Evolutionary conservation across 2,888 invertebrate species (phyloP).

Genomic region (Oconnorella tubifera): DNA sequence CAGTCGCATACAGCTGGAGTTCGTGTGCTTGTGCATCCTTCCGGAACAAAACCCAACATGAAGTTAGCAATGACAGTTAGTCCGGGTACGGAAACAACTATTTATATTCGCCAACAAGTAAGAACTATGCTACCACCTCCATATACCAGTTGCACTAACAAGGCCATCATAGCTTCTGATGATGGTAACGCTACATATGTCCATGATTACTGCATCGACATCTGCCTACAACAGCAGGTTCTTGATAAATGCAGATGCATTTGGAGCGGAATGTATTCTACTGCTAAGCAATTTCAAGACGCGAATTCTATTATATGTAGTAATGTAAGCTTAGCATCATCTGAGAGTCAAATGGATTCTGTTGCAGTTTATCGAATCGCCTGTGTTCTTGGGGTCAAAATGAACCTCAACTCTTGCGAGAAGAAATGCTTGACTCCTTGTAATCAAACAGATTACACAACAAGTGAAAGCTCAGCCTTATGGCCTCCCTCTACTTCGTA

Average conservation of each 20-base stretch:
- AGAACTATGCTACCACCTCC: conserved; percentile 1
- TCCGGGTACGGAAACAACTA: not conserved
- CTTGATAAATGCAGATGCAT: conserved; percentile 3
- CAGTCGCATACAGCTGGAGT: not conserved
- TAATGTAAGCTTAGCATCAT: not conserved
- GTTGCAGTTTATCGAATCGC: too few species aligned
- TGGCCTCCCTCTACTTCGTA: not conserved
- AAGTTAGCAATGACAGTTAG: not conserved
- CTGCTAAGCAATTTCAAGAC: not conserved
- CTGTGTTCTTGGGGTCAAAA: not conserved
- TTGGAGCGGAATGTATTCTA: not conserved
- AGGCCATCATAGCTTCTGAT: not conserved
- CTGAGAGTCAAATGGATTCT: not conserved
- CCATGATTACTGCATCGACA: not conserved
- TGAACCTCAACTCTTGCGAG: not conserved
- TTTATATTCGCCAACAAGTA: not conserved
- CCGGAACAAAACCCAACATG: not conserved
- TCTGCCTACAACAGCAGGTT: conserved; percentile 1
- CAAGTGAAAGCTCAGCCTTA: not conserved
- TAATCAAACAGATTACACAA: not conserved
- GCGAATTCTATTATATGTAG: not conserved
- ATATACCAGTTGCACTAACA: conserved; percentile 8
- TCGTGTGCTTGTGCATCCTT: not conserved
- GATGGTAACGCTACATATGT: not conserved
- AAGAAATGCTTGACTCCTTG: not conserved